Base-by-base conservation (phyloP, 1,140 invertebrate genomes). In the Wasmannia auropunctata region DNA sequence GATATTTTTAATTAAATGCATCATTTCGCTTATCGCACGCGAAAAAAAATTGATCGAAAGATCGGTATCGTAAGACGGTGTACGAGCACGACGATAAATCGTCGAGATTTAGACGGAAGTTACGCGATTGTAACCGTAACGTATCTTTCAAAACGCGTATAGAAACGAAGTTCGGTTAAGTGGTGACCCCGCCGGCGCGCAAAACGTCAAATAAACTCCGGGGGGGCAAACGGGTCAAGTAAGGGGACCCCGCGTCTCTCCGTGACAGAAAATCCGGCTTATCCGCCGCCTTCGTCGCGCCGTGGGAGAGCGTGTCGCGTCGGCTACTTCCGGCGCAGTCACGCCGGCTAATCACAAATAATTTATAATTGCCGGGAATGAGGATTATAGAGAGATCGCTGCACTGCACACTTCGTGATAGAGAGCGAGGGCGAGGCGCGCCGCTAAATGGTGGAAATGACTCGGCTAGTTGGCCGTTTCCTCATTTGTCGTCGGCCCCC, bases 391-490 rank as follows among this genome's bases (percentile, higher is more conserved):
- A 65, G 58, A 83, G 79, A 28, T 69, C 75, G 87, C 88, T 80
- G 86, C 67, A n/a, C n/a, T n/a, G 19, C 8, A 4, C 11, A 51
- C 67, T 54, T n/a, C 51, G 69, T 22, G 67, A 90, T 80, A 89
- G 88, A 87, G 79, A n/a, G 25, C 88, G 88, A 90, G 89, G n/a
- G 87, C 83, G 84, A 75, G 76, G 60, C 85, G 49, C 46, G 79
- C 43, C 34, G 70, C 74, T 92, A 91, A 91, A 91, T 79, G 89
- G 86, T 93, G 91, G 88, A 93, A 94, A 94, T 93, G 91, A 93
- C 77, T 92, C 90, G 91, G 92, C 89, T 94, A 93, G 93, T 94
- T 93, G 91, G 91, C 90, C 91, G 88, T 93, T 95, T 95, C 94
- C 94, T 94, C 93, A 95, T 94, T 95, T 95, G 89, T 79, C 84